Evolutionary conservation across 2,888 invertebrate species (phyloP), one percentile per base, ranked within the genome.

Genomic region (Allolobophora icterica): DNA sequence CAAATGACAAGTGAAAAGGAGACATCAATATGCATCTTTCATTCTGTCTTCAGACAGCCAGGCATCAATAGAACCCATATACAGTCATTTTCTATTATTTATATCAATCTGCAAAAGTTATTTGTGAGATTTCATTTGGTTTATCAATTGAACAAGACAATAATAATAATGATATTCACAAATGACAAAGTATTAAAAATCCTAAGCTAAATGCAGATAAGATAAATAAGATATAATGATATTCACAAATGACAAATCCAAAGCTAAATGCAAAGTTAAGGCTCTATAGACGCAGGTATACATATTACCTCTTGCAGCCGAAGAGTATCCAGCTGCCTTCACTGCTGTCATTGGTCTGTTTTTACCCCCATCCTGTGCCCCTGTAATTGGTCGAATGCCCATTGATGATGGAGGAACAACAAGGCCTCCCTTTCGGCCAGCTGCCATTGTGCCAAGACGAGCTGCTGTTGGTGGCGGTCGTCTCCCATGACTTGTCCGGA

Each of bases 331-430:
- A 42, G 98, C 99, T 19, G 98, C 99, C 91, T 98, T 96, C 84
- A 99, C 98, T 3, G 99, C 99, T 6, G 99, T 99, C 96, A 99
- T 98, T 0, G 99, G 99, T 91, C 99, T 94, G 38, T 96, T 96
- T 90, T 94, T 94, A 33, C 94, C 94, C 90, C 94, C 95, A 40
- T 93, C 94, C 30, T 92, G 93, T 35, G 92, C 91, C 15, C 93
- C 93, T 71, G 95, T 94, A 84, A 91, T 92, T 91, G 94, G 94
- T 90, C 94, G 94, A 87, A 94, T 93, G 38, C 95, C 95, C 94
- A 95, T 94, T 89, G 95, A 95, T 1, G 95, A 95, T 19, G 95
- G 94, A 6, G 93, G 93, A 30, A 93, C 89, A 21, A 92, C 90
- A 40, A 89, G 35, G 35, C 92, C 92, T 92, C 91, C 71, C 92